Evolutionary conservation across 2,797 vertebrate genomes (phyloP).

Genomic region (Bryconaethiops microstoma): DNA sequence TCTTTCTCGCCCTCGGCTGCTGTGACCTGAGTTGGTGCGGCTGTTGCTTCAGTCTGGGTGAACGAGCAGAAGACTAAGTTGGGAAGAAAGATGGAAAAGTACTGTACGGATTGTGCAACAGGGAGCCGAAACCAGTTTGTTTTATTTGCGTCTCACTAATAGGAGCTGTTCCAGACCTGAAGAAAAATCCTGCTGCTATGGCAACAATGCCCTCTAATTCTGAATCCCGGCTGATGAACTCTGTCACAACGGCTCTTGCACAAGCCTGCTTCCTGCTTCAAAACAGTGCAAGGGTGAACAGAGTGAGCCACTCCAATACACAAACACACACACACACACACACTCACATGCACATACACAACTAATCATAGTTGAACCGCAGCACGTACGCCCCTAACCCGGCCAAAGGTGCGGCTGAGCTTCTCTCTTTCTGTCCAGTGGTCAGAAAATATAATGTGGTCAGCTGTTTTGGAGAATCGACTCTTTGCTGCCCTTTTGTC

Average conservation of each 20-base stretch:
- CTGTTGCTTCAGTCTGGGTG: not conserved
- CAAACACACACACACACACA: not conserved
- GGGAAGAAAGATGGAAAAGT: not conserved
- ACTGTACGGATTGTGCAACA: not conserved
- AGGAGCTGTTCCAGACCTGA: not conserved
- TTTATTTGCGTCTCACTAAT: conserved; percentile 13
- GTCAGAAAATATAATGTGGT: not conserved
- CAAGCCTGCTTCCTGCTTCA: conserved; percentile 41
- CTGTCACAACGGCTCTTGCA: conserved; percentile 41
- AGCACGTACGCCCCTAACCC: not conserved
- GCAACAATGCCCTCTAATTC: conserved; percentile 41
- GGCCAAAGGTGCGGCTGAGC: not conserved
- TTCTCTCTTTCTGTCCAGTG: not conserved
- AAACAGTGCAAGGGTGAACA: conserved; percentile 23
- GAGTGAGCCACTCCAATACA: not conserved
- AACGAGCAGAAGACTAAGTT: not conserved
- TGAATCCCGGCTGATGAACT: conserved; percentile 37
- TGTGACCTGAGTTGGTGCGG: not conserved
- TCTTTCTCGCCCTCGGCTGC: not conserved
- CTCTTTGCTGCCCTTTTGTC: not conserved
- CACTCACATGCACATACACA: not conserved
- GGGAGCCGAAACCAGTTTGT: not conserved
- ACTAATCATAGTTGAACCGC: not conserved
- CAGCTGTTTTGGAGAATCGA: conserved; percentile 12
- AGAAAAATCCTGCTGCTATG: conserved; percentile 38